phyloP scores from a whole-genome alignment of 1,140 invertebrate genomes.

The Trichomalopsis sarcophagae region DNA sequence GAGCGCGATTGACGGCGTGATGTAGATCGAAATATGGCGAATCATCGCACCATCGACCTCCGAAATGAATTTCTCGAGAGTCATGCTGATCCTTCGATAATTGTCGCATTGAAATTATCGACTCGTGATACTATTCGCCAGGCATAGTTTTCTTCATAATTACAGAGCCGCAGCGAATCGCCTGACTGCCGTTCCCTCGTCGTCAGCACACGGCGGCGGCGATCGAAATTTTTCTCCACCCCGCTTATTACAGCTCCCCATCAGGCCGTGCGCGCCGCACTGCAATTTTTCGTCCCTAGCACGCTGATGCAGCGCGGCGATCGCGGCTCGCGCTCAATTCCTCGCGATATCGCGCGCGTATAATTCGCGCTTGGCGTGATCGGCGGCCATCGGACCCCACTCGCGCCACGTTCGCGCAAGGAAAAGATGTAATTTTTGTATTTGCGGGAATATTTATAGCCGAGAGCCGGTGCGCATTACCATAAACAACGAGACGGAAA shows the following conservation, averaged over 20 bases:
- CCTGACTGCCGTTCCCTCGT: neutral
- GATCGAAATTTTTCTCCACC: slow-evolving; percentile 34
- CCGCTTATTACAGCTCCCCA: slow-evolving; percentile 9
- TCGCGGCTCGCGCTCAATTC: neutral
- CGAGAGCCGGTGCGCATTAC: slow-evolving; percentile 63
- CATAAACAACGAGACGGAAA: slow-evolving; percentile 72
- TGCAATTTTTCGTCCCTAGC: slow-evolving; percentile 34
- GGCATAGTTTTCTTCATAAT: no score
- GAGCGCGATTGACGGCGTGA: no score
- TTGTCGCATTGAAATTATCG: no score
- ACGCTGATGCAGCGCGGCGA: neutral
- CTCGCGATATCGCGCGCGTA: neutral
- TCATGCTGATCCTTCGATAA: neutral
- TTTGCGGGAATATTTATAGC: slow-evolving; percentile 71
- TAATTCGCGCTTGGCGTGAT: slow-evolving; percentile 61
- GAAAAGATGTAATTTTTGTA: slow-evolving; percentile 68
- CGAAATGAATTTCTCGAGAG: neutral
- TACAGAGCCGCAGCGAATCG: neutral
- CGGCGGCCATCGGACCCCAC: slow-evolving; percentile 58
- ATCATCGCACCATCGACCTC: slow-evolving; percentile 26
- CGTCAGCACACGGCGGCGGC: neutral
- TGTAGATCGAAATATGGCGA: neutral
- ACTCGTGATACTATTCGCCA: no score
- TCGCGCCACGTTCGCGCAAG: neutral
- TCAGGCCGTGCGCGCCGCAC: neutral